Percentiles rank a stretch among this genome's conserved stretches.
phyloP scores from a whole-genome alignment of 1,140 invertebrate species.

The Trichomalopsis sarcophagae region DNA sequence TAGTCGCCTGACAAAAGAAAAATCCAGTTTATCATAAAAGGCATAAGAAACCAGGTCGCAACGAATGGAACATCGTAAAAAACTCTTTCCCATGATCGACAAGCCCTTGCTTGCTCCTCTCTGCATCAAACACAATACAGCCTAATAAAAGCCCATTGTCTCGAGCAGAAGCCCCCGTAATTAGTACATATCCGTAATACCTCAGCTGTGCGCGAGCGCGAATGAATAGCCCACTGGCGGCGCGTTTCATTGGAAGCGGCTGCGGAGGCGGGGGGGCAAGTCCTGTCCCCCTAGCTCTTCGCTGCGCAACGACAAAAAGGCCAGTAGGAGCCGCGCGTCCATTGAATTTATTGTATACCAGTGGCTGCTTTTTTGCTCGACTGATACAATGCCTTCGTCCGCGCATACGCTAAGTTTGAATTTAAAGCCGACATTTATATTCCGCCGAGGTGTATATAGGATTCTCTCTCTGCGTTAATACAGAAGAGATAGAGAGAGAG shows the following conservation, averaged over 20 bases:
- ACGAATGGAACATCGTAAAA: no score
- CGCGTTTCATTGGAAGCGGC: slow-evolving; percentile 33
- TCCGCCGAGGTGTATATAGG: not conserved
- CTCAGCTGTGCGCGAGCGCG: not conserved
- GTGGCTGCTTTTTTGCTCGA: slow-evolving; percentile 10
- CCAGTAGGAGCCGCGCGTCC: not conserved
- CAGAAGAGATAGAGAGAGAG: not conserved
- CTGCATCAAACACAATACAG: not conserved
- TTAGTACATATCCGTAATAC: slow-evolving; percentile 44
- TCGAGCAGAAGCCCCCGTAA: slow-evolving; percentile 6
- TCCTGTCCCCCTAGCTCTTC: not conserved
- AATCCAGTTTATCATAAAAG: no score
- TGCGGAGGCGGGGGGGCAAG: not conserved
- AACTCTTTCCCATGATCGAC: no score
- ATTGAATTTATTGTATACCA: slow-evolving; percentile 43
- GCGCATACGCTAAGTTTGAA: slow-evolving; percentile 8
- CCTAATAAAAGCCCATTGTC: slow-evolving; percentile 34
- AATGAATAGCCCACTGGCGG: slow-evolving; percentile 20
- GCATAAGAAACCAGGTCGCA: no score
- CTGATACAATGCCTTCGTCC: slow-evolving; percentile 5
- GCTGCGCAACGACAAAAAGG: slow-evolving; percentile 21
- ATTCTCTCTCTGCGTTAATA: slow-evolving; percentile 1
- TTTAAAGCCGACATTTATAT: slow-evolving; percentile 43
- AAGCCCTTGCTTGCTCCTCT: not conserved
- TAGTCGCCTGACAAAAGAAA: no score